These are phyloP conservation scores for Sprattus sprattus DNA, from an alignment of 2,113 vertebrate species.

Conservation along the genomic window DNA sequence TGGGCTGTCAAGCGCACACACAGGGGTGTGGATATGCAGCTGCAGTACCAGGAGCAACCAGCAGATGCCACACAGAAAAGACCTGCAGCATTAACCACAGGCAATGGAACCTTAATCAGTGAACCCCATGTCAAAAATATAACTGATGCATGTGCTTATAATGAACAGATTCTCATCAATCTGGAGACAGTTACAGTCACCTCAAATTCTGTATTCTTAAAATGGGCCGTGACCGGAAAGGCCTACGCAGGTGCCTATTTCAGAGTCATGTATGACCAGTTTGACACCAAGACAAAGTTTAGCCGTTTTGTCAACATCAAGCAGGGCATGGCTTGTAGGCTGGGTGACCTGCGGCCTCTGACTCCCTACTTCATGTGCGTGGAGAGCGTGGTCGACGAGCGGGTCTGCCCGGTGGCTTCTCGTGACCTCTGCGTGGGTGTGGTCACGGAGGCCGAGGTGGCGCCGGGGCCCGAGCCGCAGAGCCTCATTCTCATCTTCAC, in stretches of 20 bases:
- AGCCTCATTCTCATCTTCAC: constrained; percentile 23
- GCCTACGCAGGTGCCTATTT: constrained; percentile 7
- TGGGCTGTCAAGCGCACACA: constrained; percentile 11
- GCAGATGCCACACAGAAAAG: constrained; percentile 10
- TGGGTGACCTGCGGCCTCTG: constrained; percentile 6
- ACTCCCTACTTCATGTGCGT: constrained; percentile 29
- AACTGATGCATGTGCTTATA: constrained; percentile 29
- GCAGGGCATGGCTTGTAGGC: constrained; percentile 19
- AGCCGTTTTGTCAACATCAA: constrained; percentile 37
- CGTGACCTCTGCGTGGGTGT: constrained; percentile 29
- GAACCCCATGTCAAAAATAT: not conserved
- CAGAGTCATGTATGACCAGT: constrained; percentile 34
- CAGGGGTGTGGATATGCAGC: not conserved
- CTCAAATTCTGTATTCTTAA: constrained; percentile 21
- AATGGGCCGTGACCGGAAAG: constrained; percentile 4
- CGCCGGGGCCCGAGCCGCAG: constrained; percentile 13
- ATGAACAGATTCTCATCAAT: constrained; percentile 29
- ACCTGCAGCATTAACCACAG: not conserved
- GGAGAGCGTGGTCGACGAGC: constrained; percentile 31
- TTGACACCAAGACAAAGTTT: constrained; percentile 25
- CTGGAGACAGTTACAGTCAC: constrained; percentile 28
- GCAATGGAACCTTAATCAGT: not conserved
- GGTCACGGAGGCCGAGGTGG: constrained; percentile 6
- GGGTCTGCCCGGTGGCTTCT: constrained; percentile 13
- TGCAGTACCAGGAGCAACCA: constrained; percentile 23